These are phyloP conservation scores for Microctonus aethiopoides DNA, from an alignment of 2,888 invertebrate genomes.

Conservation along the genomic window DNA sequence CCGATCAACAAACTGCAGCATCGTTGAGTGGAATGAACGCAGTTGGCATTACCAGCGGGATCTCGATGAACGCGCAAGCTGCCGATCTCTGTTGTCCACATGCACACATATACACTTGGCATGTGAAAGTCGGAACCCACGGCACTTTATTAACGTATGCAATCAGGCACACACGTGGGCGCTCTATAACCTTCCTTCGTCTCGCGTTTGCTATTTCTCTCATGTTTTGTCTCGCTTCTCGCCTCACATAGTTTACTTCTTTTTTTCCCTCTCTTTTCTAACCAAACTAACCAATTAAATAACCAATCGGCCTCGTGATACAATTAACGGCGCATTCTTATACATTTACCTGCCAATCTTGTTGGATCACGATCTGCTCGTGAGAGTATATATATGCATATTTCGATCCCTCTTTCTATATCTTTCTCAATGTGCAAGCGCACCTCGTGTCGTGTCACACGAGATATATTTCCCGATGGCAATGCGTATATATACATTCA, in stretches of 20 bases:
- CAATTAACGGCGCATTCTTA: slow-evolving; percentile 61
- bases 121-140: slow-evolving; percentile 24
- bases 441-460: slow-evolving; percentile 5
- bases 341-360: slow-evolving; percentile 52
- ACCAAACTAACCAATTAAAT: slow-evolving; percentile 59
- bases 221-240: neutral
- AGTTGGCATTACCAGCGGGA: slow-evolving; percentile 22
- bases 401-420: neutral
- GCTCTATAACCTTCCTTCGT: slow-evolving; percentile 44
- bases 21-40: slow-evolving; percentile 20
- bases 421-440: neutral
- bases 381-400: neutral
- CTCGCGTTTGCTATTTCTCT: slow-evolving; percentile 39
- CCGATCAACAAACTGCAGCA: slow-evolving; percentile 13
- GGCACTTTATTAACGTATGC: slow-evolving; percentile 27
- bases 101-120: slow-evolving; percentile 7
- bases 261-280: slow-evolving; percentile 28
- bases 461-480: neutral
- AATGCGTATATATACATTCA: neutral
- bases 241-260: neutral
- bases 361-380: slow-evolving; percentile 40
- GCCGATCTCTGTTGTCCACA: slow-evolving; percentile 10
- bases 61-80: slow-evolving; percentile 26
- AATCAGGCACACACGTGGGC: slow-evolving; percentile 26
- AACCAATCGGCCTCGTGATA: slow-evolving; percentile 58